These are phyloP conservation scores for Tokudaia muenninki DNA, from an alignment of 2,797 vertebrate species.

Conservation along the genomic window DNA sequence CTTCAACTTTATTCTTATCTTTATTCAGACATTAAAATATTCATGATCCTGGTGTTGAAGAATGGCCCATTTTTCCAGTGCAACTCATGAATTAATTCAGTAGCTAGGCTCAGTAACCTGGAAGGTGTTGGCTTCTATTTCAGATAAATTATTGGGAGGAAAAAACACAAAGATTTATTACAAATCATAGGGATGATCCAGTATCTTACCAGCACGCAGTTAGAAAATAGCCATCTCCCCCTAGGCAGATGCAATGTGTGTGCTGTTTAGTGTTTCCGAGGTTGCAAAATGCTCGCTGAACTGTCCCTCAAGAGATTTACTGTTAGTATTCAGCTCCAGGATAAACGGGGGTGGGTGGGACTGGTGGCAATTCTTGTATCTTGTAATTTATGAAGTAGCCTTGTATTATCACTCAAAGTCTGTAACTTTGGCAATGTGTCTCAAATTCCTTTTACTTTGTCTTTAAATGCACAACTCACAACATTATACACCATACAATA, in stretches of 20 bases:
- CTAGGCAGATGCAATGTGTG: conserved; percentile 63
- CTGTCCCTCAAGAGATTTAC: conserved; percentile 80
- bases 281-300: conserved; percentile 71
- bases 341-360: conserved; percentile 50
- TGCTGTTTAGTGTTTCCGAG: conserved; percentile 57
- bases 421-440: conserved; percentile 73
- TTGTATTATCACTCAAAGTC: conserved; percentile 80
- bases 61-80: conserved; percentile 73
- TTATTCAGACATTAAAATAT: conserved; percentile 81
- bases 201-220: conserved; percentile 66
- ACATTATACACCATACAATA: background rate
- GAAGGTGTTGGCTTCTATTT: conserved; percentile 78
- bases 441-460: conserved; percentile 64
- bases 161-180: conserved; percentile 81
- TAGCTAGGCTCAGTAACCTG: conserved; percentile 68
- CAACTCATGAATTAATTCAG: conserved; percentile 80
- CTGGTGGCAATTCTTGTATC: conserved; percentile 67
- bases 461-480: conserved; percentile 51
- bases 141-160: conserved; percentile 80
- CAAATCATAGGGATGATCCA: conserved; percentile 74
- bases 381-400: conserved; percentile 80
- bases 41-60: conserved; percentile 76
- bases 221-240: conserved; percentile 63
- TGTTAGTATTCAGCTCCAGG: conserved; percentile 72
- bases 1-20: conserved; percentile 73